Evolutionary conservation across 2,888 invertebrate species (phyloP).

Genomic region (Eupithecia subumbrata): DNA sequence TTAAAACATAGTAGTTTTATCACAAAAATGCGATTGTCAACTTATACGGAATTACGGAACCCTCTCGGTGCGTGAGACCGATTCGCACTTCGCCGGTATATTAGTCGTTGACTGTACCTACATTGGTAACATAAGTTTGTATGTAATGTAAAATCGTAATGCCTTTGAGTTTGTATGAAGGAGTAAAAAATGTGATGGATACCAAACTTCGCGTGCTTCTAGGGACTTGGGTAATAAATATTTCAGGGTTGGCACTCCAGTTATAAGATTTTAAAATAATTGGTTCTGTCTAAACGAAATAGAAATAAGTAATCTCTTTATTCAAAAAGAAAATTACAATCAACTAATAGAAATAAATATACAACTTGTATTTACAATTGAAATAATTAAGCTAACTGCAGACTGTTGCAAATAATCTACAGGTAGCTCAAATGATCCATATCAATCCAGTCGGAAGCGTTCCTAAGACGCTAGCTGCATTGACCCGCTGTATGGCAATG

Average conservation of each 20-base stretch:
- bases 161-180: constrained; percentile 43
- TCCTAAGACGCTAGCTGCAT: no score
- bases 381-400: no score
- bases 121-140: neutral
- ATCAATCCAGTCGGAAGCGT: no score
- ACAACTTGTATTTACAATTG: no score
- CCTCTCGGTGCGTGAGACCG: neutral
- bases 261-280: neutral
- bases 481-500: no score
- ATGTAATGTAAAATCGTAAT: neutral
- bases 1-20: neutral
- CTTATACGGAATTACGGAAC: neutral
- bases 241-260: constrained; percentile 31
- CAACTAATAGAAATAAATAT: no score
- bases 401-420: no score
- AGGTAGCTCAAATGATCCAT: no score
- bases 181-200: constrained; percentile 53
- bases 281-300: neutral
- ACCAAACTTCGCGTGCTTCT: constrained; percentile 50
- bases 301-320: no score
- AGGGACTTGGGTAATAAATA: constrained; percentile 17
- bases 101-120: neutral
- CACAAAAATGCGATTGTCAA: neutral
- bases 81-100: neutral
- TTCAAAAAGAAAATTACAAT: no score